Percentiles rank a stretch among this genome's conserved stretches.
phyloP scores from a whole-genome alignment of 2,888 invertebrate species.

The Stictocephala bisonia region DNA sequence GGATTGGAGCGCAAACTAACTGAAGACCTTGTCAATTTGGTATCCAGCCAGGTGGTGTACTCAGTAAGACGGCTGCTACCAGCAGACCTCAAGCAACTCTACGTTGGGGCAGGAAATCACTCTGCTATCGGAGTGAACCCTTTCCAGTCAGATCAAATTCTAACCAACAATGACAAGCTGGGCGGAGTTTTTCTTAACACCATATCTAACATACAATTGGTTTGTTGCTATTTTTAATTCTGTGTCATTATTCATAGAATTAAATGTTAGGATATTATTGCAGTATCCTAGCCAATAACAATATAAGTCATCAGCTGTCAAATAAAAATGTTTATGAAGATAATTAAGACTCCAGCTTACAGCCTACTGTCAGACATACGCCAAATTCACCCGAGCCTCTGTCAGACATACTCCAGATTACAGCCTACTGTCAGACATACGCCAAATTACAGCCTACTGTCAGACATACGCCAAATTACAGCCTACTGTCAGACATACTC shows the following conservation, averaged over 20 bases:
- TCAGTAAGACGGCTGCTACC: slow-evolving; percentile 84
- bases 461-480: no score
- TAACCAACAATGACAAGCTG: slow-evolving; percentile 74
- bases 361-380: no score
- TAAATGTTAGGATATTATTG: background rate
- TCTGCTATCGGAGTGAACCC: slow-evolving; percentile 71
- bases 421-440: no score
- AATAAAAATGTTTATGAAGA: no score
- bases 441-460: no score
- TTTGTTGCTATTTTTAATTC: slow-evolving; percentile 64
- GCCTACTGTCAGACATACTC: no score
- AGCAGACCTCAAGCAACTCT: slow-evolving; percentile 84
- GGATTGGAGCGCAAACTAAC: slow-evolving; percentile 70
- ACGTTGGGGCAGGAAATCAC: slow-evolving; percentile 66
- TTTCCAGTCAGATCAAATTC: slow-evolving; percentile 74
- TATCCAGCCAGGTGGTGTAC: slow-evolving; percentile 80
- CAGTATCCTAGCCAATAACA: no score
- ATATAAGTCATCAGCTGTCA: no score
- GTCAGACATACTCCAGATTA: no score
- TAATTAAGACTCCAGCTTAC: no score
- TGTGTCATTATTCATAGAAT: background rate
- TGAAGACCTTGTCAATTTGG: slow-evolving; percentile 78
- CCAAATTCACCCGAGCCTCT: no score
- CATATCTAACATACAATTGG: slow-evolving; percentile 84
- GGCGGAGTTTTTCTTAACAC: slow-evolving; percentile 86